Evolutionary conservation across 2,113 vertebrate species (phyloP).

Genomic region (Oryzias woworae): DNA sequence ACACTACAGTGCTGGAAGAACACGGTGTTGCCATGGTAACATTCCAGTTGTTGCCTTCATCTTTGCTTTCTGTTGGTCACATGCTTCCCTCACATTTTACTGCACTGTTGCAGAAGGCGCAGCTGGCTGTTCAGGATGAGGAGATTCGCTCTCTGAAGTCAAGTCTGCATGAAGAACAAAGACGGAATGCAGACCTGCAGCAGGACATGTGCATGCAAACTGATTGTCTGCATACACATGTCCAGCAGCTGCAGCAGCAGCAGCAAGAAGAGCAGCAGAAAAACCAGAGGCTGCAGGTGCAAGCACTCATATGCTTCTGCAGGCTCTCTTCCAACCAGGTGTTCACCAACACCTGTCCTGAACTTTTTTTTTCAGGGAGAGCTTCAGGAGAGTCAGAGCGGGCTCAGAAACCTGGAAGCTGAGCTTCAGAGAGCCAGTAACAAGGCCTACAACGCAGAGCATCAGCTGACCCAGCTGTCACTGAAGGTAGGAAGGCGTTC

Average conservation of each 20-base stretch:
- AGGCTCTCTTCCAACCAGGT: neutral
- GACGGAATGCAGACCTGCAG: slow-evolving; percentile 76
- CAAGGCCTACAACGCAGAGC: slow-evolving; percentile 88
- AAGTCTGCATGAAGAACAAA: slow-evolving; percentile 90
- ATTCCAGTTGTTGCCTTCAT: neutral
- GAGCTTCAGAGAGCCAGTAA: slow-evolving; percentile 91
- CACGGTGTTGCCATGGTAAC: slow-evolving; percentile 91
- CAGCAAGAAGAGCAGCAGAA: slow-evolving; percentile 80
- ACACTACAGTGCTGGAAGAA: slow-evolving; percentile 87
- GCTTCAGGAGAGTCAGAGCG: slow-evolving; percentile 85
- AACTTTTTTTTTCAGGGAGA: slow-evolving; percentile 80
- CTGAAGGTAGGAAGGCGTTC: slow-evolving; percentile 82
- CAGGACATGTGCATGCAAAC: slow-evolving; percentile 75
- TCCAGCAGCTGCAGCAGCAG: slow-evolving; percentile 45
- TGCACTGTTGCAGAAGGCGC: slow-evolving; percentile 80
- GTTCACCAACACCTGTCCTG: neutral
- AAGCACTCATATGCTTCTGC: neutral
- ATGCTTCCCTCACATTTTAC: too few relatives aligned
- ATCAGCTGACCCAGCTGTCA: slow-evolving; percentile 89
- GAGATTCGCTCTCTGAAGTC: slow-evolving; percentile 84
- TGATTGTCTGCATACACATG: slow-evolving; percentile 31
- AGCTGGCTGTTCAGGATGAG: slow-evolving; percentile 86
- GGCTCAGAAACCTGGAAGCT: slow-evolving; percentile 81
- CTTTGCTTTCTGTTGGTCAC: too few relatives aligned
- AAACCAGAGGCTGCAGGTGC: slow-evolving; percentile 41